phyloP scores from a whole-genome alignment of 2,797 vertebrate genomes.

The Epinephelus coioides region DNA sequence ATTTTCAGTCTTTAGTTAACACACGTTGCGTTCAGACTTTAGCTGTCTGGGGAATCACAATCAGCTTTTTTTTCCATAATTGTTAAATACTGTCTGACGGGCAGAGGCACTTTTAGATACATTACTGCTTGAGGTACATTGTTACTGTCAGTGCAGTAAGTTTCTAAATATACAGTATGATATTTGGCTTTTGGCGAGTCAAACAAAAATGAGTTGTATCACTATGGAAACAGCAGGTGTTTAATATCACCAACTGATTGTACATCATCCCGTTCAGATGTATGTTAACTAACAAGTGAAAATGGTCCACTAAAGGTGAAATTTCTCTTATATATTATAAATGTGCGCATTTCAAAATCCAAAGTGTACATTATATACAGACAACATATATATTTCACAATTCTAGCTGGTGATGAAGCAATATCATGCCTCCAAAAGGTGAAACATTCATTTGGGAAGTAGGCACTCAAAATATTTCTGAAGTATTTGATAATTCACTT shows the following conservation, averaged over 20 bases:
- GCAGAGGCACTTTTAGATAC: not conserved
- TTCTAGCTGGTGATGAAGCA: not conserved
- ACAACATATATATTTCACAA: conserved; percentile 28
- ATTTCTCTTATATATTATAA: conserved; percentile 7
- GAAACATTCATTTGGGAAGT: conserved; percentile 39
- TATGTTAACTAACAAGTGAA: conserved; percentile 29
- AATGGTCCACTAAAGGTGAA: not conserved
- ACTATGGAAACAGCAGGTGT: not conserved
- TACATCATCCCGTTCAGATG: conserved; percentile 5
- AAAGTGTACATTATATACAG: conserved; percentile 47
- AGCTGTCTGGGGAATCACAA: conserved; percentile 39
- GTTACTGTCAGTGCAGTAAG: not conserved
- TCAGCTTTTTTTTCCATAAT: not conserved
- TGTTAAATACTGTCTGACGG: not conserved
- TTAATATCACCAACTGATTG: not conserved
- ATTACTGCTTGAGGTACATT: not conserved
- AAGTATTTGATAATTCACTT: conserved; percentile 7
- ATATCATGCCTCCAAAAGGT: conserved; percentile 26
- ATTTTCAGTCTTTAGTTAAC: conserved; percentile 20
- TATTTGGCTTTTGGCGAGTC: not conserved
- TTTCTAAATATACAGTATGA: not conserved
- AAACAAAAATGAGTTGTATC: not conserved
- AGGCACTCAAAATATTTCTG: conserved; percentile 38
- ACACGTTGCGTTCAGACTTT: conserved; percentile 12
- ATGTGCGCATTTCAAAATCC: conserved; percentile 20